These are phyloP conservation scores for Gastrophysa polygoni DNA, from an alignment of 2,888 invertebrate genomes.

Conservation along the genomic window DNA sequence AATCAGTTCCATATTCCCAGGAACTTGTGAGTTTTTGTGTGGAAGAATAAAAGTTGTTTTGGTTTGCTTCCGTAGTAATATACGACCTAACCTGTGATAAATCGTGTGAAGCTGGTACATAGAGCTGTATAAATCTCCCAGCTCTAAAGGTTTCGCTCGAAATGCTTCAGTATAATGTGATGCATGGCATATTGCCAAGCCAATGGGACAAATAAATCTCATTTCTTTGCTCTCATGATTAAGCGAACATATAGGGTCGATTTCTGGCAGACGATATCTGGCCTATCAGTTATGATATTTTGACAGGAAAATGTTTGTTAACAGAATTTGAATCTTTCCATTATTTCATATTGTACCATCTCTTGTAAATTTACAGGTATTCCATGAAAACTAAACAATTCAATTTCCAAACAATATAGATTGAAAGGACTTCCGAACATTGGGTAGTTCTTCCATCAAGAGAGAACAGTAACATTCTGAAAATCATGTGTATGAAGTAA, in stretches of 20 bases:
- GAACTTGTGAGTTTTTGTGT: too few relatives aligned
- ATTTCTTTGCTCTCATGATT: neutral
- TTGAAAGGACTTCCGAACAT: too few relatives aligned
- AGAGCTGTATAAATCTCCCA: neutral
- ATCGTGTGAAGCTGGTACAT: neutral
- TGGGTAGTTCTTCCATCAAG: too few relatives aligned
- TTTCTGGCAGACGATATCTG: neutral
- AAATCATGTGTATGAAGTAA: too few relatives aligned
- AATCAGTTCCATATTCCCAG: too few relatives aligned
- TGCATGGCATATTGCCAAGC: neutral
- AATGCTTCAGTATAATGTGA: neutral
- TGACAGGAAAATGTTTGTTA: neutral
- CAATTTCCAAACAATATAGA: too few relatives aligned
- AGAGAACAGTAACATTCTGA: too few relatives aligned
- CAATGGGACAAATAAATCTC: neutral
- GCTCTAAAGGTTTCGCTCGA: neutral
- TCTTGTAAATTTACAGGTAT: too few relatives aligned
- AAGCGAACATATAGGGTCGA: neutral
- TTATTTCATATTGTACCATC: too few relatives aligned
- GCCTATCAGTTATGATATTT: neutral
- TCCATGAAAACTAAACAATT: too few relatives aligned
- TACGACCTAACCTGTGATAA: neutral
- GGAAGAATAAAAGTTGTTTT: neutral
- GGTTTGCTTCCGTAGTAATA: neutral
- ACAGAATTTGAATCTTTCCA: too few relatives aligned